Percentiles rank a stretch among this genome's conserved stretches.
Conservation (phyloP, 2,797 vertebrate genomes). For the Channallabes apus region DNA sequence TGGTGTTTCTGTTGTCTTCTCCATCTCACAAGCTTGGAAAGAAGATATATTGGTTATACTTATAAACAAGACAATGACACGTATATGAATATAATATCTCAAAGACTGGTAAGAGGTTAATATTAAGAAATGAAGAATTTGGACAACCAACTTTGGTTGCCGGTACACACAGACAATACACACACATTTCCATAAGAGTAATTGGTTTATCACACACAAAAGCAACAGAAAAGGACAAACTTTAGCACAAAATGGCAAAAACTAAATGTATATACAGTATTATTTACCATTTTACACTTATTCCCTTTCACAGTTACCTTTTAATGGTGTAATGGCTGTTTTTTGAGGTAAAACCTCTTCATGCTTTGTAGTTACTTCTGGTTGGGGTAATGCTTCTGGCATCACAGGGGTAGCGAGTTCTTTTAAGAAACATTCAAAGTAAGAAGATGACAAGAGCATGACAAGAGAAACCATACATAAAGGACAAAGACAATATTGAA, state of each 20-base stretch:
- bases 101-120: conserved; percentile 17
- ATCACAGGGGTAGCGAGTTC: conserved; percentile 67
- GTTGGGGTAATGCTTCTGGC: conserved; percentile 58
- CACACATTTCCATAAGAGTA: conserved; percentile 27
- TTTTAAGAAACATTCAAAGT: conserved; percentile 72
- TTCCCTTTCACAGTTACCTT: conserved; percentile 56
- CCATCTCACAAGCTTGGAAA: conserved; percentile 71
- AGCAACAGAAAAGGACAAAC: neutral
- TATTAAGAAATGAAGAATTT: conserved; percentile 41
- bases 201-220: conserved; percentile 1
- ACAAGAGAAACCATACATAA: neutral
- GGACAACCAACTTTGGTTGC: conserved; percentile 25
- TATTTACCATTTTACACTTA: conserved; percentile 2
- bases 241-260: neutral
- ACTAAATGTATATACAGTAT: neutral
- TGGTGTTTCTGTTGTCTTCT: conserved; percentile 64
- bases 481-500: conserved; percentile 1
- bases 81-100: conserved; percentile 59
- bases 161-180: conserved; percentile 33
- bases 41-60: conserved; percentile 57
- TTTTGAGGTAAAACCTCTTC: conserved; percentile 54
- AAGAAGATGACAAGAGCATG: conserved; percentile 1
- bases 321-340: conserved; percentile 50
- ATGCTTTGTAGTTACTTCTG: conserved; percentile 64
- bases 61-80: conserved; percentile 47